phyloP scores from a whole-genome alignment of 2,113 vertebrate species.

The Equus przewalskii region DNA sequence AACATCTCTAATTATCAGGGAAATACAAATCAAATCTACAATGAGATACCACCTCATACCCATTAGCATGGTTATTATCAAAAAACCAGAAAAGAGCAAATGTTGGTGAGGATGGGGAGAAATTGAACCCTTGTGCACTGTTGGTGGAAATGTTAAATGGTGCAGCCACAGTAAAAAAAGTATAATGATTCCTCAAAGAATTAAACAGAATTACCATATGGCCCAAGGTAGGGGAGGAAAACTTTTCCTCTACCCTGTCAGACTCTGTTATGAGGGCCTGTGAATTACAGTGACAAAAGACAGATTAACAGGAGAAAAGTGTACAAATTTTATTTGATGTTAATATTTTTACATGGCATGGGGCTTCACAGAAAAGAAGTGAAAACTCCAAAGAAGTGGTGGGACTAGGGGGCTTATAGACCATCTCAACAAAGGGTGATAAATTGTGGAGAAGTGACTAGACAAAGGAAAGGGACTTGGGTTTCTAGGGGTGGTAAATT shows the following conservation, averaged over 20 bases:
- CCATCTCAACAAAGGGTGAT: background rate
- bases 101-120: background rate
- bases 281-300: background rate
- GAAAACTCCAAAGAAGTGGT: background rate
- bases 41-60: background rate
- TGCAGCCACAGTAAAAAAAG: background rate
- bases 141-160: background rate
- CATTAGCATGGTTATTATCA: background rate
- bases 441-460: background rate
- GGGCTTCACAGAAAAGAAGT: background rate
- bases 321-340: background rate
- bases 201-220: background rate
- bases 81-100: background rate
- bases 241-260: background rate
- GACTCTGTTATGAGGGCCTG: background rate
- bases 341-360: background rate
- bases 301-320: background rate
- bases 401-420: background rate
- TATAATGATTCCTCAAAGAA: background rate
- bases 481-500: background rate
- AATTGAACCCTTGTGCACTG: background rate
- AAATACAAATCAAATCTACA: background rate
- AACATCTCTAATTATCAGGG: background rate
- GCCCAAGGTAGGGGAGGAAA: background rate
- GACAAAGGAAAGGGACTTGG: background rate